Conservation (phyloP, 2,888 invertebrate species). For the Lingula anatina region DNA sequence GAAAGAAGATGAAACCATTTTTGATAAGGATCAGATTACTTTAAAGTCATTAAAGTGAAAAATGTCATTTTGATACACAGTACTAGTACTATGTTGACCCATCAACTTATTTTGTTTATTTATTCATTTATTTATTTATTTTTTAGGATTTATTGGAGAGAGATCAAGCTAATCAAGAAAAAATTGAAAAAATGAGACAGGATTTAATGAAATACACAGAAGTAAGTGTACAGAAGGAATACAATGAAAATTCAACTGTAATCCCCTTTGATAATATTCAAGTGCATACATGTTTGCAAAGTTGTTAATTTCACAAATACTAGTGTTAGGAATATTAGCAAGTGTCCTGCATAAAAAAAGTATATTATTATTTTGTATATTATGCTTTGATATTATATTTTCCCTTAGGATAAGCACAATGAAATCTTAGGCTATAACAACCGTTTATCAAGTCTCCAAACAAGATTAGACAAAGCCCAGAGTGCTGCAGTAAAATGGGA, state of each 20-base stretch:
- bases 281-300: neutral
- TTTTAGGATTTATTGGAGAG: conserved; percentile 44
- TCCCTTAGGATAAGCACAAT: conserved; percentile 47
- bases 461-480: conserved; percentile 44
- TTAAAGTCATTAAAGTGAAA: neutral
- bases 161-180: conserved; percentile 46
- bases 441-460: conserved; percentile 47
- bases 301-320: too few relatives aligned
- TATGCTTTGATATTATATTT: neutral
- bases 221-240: too few relatives aligned
- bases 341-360: too few relatives aligned
- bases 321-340: too few relatives aligned
- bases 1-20: too few relatives aligned
- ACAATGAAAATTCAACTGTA: too few relatives aligned
- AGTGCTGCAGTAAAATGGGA: conserved; percentile 51
- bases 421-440: conserved; percentile 51
- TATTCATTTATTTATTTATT: neutral
- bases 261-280: too few relatives aligned
- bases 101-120: too few relatives aligned
- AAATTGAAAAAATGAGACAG: conserved; percentile 45
- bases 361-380: neutral
- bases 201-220: conserved; percentile 44
- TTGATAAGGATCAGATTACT: too few relatives aligned
- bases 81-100: neutral
- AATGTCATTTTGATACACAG: neutral